A percentile compares a stretch with the other conserved stretches of the same genome.
phyloP scores from a whole-genome alignment of 2,113 vertebrate genomes.

The Notiomystis cincta region DNA sequence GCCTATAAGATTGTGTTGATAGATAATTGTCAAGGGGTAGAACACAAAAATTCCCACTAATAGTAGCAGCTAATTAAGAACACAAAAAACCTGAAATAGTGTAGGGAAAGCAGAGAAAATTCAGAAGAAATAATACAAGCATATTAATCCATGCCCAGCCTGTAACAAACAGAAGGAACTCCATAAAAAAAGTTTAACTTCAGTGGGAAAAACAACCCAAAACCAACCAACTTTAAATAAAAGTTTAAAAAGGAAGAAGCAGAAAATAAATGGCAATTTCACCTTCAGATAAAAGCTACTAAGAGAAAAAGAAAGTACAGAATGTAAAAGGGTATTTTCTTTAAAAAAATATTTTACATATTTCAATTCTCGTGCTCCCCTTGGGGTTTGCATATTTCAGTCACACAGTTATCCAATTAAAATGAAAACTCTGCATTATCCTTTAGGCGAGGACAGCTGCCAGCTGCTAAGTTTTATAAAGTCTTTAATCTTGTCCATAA shows the following conservation, averaged over 20 bases:
- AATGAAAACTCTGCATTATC: constrained; percentile 76
- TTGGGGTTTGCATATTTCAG: constrained; percentile 71
- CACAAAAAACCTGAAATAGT: neutral
- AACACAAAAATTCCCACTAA: neutral
- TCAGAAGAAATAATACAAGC: neutral
- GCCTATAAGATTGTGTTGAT: neutral
- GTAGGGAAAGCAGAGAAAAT: neutral
- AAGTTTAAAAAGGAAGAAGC: neutral
- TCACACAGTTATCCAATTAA: constrained; percentile 80
- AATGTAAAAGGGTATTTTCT: constrained; percentile 59
- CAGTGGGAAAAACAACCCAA: neutral
- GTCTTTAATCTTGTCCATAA: constrained; percentile 82
- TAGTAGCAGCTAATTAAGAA: neutral
- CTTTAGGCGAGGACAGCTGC: constrained; percentile 77
- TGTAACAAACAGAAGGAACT: neutral
- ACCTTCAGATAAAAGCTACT: constrained; percentile 48
- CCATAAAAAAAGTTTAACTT: neutral
- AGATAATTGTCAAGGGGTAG: neutral
- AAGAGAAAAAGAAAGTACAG: constrained; percentile 39
- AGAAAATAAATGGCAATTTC: neutral
- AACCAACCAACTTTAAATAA: neutral
- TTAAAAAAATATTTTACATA: constrained; percentile 67
- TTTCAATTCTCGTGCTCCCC: constrained; percentile 68
- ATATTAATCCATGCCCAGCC: neutral
- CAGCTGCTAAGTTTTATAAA: constrained; percentile 79